Percentiles rank a stretch among this genome's conserved stretches.
Conservation (phyloP, 2,797 vertebrate species). For the Columba guinea region DNA sequence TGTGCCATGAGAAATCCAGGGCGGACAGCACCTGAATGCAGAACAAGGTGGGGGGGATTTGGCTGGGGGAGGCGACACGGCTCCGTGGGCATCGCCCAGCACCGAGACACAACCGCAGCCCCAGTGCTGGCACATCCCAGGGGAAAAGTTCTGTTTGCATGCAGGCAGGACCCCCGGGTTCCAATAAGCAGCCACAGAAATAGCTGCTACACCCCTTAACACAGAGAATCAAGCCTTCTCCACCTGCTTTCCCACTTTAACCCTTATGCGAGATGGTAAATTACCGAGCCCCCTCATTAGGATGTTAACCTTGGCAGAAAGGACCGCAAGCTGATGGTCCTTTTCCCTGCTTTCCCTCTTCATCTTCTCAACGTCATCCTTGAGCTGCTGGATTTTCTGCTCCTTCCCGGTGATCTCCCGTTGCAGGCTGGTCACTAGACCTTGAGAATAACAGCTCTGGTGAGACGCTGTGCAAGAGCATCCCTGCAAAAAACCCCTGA, state of each 20-base stretch:
- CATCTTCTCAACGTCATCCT: slow-evolving; percentile 68
- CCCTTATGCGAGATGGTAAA: fast-evolving
- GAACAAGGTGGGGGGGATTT: not conserved
- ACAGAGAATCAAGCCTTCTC: fast-evolving
- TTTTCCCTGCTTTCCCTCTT: slow-evolving; percentile 75
- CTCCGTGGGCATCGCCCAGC: fast-evolving
- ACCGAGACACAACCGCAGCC: fast-evolving
- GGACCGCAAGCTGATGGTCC: slow-evolving; percentile 71
- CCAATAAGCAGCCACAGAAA: not conserved
- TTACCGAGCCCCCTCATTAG: not conserved
- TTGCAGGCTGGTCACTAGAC: slow-evolving; percentile 74
- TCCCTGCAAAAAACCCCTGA: not conserved
- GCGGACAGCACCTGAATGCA: not conserved
- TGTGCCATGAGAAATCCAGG: not conserved
- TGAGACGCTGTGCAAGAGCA: not conserved
- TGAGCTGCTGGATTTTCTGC: slow-evolving; percentile 72
- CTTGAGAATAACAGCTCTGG: slow-evolving; percentile 37
- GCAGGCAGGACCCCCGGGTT: not conserved
- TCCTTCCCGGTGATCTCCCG: slow-evolving; percentile 73
- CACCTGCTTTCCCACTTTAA: not conserved
- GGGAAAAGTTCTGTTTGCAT: fast-evolving
- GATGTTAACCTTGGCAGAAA: slow-evolving; percentile 73
- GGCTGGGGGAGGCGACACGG: not conserved
- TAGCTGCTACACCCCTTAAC: not conserved
- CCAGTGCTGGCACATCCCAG: not conserved